Conservation (phyloP, 2,113 vertebrate species). For the Tragelaphus buxtoni region DNA sequence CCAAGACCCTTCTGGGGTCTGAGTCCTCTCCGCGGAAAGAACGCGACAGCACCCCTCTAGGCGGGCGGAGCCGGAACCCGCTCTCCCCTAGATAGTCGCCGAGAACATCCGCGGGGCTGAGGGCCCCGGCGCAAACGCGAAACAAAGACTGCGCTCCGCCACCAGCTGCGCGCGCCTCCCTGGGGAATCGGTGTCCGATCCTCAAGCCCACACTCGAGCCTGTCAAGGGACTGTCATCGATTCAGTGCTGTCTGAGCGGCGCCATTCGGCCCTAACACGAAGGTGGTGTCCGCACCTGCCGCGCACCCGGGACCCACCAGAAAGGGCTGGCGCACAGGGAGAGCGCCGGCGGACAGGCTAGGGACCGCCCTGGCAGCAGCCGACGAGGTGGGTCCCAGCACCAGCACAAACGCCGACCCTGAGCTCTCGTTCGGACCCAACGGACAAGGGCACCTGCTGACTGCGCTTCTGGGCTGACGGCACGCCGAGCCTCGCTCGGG, state of each 20-base stretch:
- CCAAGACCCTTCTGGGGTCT: not conserved
- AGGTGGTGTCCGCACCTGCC: not conserved
- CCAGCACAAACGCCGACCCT: not conserved
- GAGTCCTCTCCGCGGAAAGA: not conserved
- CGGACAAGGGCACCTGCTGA: conserved; percentile 35
- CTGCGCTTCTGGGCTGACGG: not conserved
- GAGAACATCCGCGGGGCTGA: not conserved
- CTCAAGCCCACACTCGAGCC: not conserved
- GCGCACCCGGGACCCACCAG: not conserved
- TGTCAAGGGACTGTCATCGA: not conserved
- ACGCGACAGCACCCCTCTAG: not conserved
- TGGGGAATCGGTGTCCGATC: not conserved
- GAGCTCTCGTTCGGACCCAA: not conserved
- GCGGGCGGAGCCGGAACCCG: accelerated
- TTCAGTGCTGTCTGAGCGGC: conserved; percentile 18
- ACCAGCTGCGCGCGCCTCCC: not conserved
- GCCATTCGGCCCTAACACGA: not conserved
- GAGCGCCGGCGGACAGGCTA: not conserved
- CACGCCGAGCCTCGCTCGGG: not conserved
- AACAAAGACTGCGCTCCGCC: conserved; percentile 34
- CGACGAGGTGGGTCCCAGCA: not conserved
- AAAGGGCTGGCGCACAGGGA: not conserved
- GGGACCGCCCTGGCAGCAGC: not conserved
- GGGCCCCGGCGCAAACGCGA: not conserved
- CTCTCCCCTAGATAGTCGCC: not conserved